Conservation (phyloP, 1,140 invertebrate species). For the Drusus annulatus region DNA sequence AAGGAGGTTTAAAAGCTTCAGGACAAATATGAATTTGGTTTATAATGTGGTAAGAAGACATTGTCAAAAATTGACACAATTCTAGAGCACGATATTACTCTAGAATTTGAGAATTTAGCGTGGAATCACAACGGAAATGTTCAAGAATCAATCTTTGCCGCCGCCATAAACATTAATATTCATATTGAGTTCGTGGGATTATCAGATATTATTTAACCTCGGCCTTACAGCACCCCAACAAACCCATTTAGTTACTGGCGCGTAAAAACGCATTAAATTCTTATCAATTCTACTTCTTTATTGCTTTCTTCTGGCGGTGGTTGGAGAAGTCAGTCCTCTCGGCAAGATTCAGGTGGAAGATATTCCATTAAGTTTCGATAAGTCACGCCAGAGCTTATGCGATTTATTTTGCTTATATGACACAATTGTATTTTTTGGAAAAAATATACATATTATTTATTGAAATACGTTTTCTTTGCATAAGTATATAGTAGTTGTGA, state of each 20-base stretch:
- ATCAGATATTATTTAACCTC: conserved; percentile 15
- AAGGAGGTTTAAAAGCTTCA: no score
- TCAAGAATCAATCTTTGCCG: no score
- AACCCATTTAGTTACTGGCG: conserved; percentile 17
- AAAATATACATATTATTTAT: no score
- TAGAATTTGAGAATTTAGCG: neutral
- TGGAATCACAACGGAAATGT: no score
- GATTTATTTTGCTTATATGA: no score
- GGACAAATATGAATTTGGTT: no score
- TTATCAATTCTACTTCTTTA: conserved; percentile 26
- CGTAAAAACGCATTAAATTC: conserved; percentile 30
- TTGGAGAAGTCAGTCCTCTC: neutral
- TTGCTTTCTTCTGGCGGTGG: conserved; percentile 1
- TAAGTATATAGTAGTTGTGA: no score
- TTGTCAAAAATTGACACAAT: no score
- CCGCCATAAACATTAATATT: conserved; percentile 1
- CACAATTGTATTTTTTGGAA: no score
- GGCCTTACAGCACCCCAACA: neutral
- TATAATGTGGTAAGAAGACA: no score
- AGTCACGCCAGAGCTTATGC: neutral
- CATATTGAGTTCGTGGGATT: neutral
- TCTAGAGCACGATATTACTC: no score
- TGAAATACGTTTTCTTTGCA: no score
- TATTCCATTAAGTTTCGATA: conserved; percentile 19
- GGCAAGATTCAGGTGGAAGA: neutral